These are phyloP conservation scores for Isaurus tuberculatus DNA, from an alignment of 92 coral and sea anemone genomes.

Conservation along the genomic window DNA sequence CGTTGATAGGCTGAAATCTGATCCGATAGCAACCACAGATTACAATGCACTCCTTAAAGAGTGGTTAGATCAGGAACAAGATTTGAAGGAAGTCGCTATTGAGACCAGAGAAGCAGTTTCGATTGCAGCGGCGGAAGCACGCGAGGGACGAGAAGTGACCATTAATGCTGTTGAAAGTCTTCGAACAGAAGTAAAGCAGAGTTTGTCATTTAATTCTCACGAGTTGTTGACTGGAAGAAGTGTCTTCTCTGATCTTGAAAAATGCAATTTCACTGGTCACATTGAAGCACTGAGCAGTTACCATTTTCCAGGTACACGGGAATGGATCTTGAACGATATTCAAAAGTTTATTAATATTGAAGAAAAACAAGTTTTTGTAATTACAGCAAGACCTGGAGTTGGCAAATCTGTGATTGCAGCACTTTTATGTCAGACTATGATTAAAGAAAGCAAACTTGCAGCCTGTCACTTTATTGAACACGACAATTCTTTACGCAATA, in stretches of 20 bases:
- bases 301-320: constrained; percentile 60
- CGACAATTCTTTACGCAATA: constrained; percentile 61
- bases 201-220: neutral
- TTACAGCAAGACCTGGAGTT: constrained; percentile 73
- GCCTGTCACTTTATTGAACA: constrained; percentile 71
- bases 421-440: constrained; percentile 53
- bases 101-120: constrained; percentile 18
- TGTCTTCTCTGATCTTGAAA: constrained; percentile 54
- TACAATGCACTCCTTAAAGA: constrained; percentile 18
- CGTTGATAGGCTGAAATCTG: constrained; percentile 19
- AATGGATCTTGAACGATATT: constrained; percentile 60
- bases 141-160: constrained; percentile 33
- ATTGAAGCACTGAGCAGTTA: constrained; percentile 38
- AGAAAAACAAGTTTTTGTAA: constrained; percentile 52
- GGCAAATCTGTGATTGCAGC: constrained; percentile 79
- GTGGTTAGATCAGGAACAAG: constrained; percentile 38
- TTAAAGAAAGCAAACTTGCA: constrained; percentile 47
- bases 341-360: constrained; percentile 60
- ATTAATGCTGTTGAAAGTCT: constrained; percentile 24
- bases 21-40: constrained; percentile 20
- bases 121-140: constrained; percentile 23
- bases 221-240: too few species aligned
- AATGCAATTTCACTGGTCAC: constrained; percentile 62
- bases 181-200: constrained; percentile 16
- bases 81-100: constrained; percentile 18